Evolutionary conservation across 2,888 invertebrate species (phyloP).

Genomic region (Oasisia sp.): DNA sequence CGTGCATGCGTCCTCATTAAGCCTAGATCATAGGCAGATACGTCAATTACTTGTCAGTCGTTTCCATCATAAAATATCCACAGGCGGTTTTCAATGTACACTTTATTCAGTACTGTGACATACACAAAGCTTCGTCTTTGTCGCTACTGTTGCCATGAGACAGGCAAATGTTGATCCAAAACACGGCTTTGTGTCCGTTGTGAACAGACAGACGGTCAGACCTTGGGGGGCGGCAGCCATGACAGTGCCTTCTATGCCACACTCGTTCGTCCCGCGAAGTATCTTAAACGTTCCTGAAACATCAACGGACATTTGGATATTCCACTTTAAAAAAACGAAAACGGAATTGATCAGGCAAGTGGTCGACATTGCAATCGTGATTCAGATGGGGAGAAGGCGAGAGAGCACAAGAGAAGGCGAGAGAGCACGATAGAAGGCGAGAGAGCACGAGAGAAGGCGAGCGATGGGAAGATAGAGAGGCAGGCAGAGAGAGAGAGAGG

Average conservation of each 20-base stretch:
- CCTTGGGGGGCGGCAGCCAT: constrained; percentile 60
- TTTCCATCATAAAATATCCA: neutral
- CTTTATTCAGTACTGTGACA: neutral
- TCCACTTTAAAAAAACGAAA: neutral
- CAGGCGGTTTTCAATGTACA: neutral
- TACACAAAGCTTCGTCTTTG: neutral
- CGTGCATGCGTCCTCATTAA: neutral
- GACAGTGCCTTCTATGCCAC: constrained; percentile 67
- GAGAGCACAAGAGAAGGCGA: too few relatives aligned
- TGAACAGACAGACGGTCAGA: neutral
- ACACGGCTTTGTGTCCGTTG: neutral
- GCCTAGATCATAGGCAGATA: neutral
- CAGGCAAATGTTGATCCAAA: too few relatives aligned
- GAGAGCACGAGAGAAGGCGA: neutral
- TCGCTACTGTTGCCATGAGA: neutral
- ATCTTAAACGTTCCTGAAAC: constrained; percentile 85
- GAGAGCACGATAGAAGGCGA: neutral
- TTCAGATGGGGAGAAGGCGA: too few relatives aligned
- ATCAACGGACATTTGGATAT: neutral
- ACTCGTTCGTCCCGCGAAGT: constrained; percentile 77
- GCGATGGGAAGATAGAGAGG: neutral
- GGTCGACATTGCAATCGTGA: too few relatives aligned
- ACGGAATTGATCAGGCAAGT: neutral
- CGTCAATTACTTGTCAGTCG: neutral
- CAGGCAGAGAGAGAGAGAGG: neutral